A percentile compares a stretch with the other conserved stretches of the same genome.
These are phyloP conservation scores for Drosophila mulleri DNA, from an alignment of 2,888 invertebrate species.

Conservation along the genomic window DNA sequence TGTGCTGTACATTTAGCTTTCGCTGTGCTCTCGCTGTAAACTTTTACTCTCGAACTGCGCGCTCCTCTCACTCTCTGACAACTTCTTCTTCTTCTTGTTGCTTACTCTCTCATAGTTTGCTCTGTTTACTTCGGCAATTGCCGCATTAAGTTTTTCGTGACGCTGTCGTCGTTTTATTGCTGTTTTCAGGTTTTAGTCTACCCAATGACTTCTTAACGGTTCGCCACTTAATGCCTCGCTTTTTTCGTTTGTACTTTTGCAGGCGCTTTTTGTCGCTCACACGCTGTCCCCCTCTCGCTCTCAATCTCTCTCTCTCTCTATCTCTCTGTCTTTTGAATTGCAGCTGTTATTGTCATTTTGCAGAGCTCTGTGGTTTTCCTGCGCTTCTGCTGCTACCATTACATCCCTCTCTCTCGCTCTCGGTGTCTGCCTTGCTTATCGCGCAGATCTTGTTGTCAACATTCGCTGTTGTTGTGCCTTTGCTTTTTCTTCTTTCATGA, in stretches of 20 bases:
- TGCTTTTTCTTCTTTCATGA: background rate
- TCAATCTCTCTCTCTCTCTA: background rate
- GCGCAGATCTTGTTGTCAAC: conserved; percentile 64
- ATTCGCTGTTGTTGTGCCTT: conserved; percentile 35
- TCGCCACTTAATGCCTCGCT: conserved; percentile 73
- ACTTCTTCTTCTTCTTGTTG: conserved; percentile 12
- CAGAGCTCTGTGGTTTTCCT: conserved; percentile 49
- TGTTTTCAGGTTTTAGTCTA: conserved; percentile 67
- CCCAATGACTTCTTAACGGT: conserved; percentile 79
- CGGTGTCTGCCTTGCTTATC: conserved; percentile 37
- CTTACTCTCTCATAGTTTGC: conserved; percentile 47
- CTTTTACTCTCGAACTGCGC: conserved; percentile 72
- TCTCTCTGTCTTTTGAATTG: conserved; percentile 40
- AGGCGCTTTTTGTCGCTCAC: conserved; percentile 31
- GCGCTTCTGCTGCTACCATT: conserved; percentile 37
- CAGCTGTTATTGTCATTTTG: conserved; percentile 80
- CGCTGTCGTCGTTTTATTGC: conserved; percentile 39
- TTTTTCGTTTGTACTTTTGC: conserved; percentile 23
- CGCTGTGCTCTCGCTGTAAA: conserved; percentile 47
- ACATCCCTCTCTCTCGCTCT: background rate
- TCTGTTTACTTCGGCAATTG: conserved; percentile 76
- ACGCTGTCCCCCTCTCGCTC: conserved; percentile 4
- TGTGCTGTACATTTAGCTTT: conserved; percentile 36
- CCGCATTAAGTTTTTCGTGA: conserved; percentile 44
- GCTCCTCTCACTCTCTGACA: conserved; percentile 33